phyloP scores from a whole-genome alignment of 1,140 invertebrate species.

The Hylaeus volcanicus region DNA sequence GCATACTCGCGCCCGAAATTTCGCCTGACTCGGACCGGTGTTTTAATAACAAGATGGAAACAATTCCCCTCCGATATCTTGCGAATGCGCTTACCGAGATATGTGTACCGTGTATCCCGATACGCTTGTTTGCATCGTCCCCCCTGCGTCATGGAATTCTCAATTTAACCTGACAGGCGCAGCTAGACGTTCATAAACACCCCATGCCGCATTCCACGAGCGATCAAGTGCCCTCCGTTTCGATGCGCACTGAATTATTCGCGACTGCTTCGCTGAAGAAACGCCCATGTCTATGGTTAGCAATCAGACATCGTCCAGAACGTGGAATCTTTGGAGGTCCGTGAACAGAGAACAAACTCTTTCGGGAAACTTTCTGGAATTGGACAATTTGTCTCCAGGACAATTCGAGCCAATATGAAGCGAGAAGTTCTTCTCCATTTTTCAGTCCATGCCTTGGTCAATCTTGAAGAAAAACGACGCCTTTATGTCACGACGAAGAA shows the following conservation, averaged over 20 bases:
- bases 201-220: conserved; percentile 56
- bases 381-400: too few relatives aligned
- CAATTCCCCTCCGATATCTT: conserved; percentile 28
- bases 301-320: too few relatives aligned
- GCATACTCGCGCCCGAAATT: not conserved
- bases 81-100: conserved; percentile 13
- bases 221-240: conserved; percentile 14
- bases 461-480: too few relatives aligned
- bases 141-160: conserved; percentile 44
- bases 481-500: too few relatives aligned
- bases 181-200: conserved; percentile 54
- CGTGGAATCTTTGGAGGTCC: too few relatives aligned
- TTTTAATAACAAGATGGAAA: conserved; percentile 47
- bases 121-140: conserved; percentile 52
- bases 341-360: too few relatives aligned
- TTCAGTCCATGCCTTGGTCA: too few relatives aligned
- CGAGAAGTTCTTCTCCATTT: too few relatives aligned
- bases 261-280: conserved; percentile 14
- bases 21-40: not conserved
- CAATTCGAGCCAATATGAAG: too few relatives aligned
- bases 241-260: conserved; percentile 15
- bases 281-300: not conserved
- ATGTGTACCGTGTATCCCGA: conserved; percentile 38
- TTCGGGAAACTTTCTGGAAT: too few relatives aligned
- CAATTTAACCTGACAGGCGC: conserved; percentile 43